Base-by-base conservation (phyloP, 2,113 vertebrate species). In the Fulica atra region DNA sequence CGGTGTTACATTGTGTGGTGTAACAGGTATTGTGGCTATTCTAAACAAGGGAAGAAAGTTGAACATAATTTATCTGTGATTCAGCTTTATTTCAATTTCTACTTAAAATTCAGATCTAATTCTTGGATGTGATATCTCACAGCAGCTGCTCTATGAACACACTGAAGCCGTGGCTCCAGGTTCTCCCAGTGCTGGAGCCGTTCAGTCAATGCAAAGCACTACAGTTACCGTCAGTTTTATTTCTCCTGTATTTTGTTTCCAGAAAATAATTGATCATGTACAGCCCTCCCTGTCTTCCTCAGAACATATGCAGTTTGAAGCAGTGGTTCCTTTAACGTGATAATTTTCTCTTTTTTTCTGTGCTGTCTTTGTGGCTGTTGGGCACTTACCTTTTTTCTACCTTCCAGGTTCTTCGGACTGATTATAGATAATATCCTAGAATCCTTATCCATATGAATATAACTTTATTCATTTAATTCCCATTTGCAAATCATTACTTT, bases 1-100 rank as follows among this genome's bases (percentile, higher is more conserved):
- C 7, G 33, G 36, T 3, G 1, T 21, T 46, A 29, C 13, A 7
- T 36, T 1, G 1, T 28, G 0, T 8, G 16, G 4, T 35, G 2
- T 13, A n/a, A 6, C 8, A 68, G 69, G 6, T 80, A 36, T 7
- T 29, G 66, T 65, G 24, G 23, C 51, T 56, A 1, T 70, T 84
- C 35, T 65, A 19, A 56, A 13, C 17, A 24, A 56, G 19, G 44
- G 54, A 60, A n/a, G 42, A 57, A 16, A 24, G 5, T 0, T 46
- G 25, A 65, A 3, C 9, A 16, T 4, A 38, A 24, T 48, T 54
- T 35, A 17, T 78, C 11, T 56, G 26, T 79, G 69, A 11, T 23
- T 77, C 9, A 73, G 31, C 14, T 92, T 90, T 88, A 35, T 59
- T 91, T 77, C 51, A 42, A 46, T 20, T 31, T 64, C 23, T 56